These are phyloP conservation scores for Nymphalis polychloros DNA, from an alignment of 2,888 invertebrate genomes.

Conservation along the genomic window DNA sequence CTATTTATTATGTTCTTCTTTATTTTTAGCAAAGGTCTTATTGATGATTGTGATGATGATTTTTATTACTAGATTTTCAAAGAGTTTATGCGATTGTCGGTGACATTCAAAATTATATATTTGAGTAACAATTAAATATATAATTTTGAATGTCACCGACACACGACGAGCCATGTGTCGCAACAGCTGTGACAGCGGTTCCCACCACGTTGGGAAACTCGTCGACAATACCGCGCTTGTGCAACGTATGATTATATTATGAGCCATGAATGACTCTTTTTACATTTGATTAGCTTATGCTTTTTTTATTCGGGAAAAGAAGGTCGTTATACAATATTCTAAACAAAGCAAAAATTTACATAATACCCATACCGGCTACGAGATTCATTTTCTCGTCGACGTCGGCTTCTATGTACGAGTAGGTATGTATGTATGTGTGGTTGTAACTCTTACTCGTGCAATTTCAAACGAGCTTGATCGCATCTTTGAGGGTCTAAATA, in stretches of 20 bases:
- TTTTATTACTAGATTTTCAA: too few species aligned
- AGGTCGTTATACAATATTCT: not conserved
- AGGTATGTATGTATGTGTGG: not conserved
- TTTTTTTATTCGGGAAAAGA: conserved; percentile 1
- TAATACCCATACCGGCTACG: not conserved
- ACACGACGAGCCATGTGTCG: not conserved
- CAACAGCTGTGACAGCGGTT: conserved; percentile 13
- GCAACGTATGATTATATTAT: conserved; percentile 9
- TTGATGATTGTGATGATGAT: too few species aligned
- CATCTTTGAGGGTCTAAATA: conserved; percentile 8
- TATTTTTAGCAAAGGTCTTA: too few species aligned
- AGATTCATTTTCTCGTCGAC: too few species aligned
- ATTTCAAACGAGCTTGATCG: conserved; percentile 12
- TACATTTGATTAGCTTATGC: not conserved
- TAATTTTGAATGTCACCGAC: too few species aligned
- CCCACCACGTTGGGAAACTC: conserved; percentile 27
- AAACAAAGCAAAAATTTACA: not conserved
- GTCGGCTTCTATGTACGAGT: too few species aligned
- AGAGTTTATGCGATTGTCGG: too few species aligned
- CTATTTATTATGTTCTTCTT: too few species aligned
- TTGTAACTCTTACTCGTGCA: conserved; percentile 1
- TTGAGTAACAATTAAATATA: too few species aligned
- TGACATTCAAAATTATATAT: too few species aligned
- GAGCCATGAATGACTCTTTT: conserved; percentile 5
- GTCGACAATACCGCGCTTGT: conserved; percentile 19